Conservation (phyloP, 2,888 invertebrate species). For the Leptopilina myrica region DNA sequence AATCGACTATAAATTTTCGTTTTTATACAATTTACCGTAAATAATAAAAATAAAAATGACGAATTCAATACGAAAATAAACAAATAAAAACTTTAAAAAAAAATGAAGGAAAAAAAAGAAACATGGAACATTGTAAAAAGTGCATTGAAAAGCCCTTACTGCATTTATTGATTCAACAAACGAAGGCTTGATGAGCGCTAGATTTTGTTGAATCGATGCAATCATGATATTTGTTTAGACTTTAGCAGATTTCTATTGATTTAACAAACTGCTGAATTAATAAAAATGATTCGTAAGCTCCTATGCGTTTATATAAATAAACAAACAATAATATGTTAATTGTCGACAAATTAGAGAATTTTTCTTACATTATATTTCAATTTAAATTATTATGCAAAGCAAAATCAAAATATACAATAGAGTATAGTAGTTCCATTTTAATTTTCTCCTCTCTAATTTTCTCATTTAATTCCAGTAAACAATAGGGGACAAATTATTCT, state of each 20-base stretch:
- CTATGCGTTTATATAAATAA: not conserved
- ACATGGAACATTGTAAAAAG: not conserved
- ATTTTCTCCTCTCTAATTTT: no score
- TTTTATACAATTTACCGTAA: no score
- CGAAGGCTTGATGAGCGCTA: constrained; percentile 32
- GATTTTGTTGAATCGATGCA: constrained; percentile 34
- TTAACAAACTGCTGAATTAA: constrained; percentile 20
- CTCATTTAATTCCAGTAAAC: no score
- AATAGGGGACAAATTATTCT: no score
- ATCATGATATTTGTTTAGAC: constrained; percentile 27
- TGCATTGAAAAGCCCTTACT: constrained; percentile 18
- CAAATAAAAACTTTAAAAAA: not conserved
- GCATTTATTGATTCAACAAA: constrained; percentile 35
- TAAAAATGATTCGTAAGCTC: not conserved
- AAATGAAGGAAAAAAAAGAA: not conserved
- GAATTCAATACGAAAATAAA: no score
- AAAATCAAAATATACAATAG: no score
- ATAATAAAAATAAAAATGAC: no score
- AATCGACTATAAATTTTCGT: no score
- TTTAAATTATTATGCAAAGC: no score
- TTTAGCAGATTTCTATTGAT: constrained; percentile 20
- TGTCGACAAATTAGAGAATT: not conserved
- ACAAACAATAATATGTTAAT: not conserved
- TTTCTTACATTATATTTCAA: not conserved
- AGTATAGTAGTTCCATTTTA: no score